A percentile compares a stretch with the other conserved stretches of the same genome.
phyloP scores from a whole-genome alignment of 2,797 vertebrate species.

The Phrynocephalus guinanensis region DNA sequence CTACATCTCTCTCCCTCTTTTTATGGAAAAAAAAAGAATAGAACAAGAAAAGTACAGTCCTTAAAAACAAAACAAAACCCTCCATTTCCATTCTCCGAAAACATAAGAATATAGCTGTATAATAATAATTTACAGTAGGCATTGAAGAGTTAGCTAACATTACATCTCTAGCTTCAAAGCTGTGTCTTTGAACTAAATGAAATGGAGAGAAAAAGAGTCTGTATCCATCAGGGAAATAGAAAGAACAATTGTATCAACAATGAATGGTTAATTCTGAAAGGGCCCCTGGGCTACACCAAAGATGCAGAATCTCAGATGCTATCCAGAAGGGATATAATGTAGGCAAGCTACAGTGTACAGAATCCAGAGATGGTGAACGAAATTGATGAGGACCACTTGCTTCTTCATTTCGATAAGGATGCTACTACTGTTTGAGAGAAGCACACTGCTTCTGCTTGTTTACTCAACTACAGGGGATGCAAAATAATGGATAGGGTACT shows the following conservation, averaged over 20 bases:
- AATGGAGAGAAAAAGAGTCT: slow-evolving; percentile 12
- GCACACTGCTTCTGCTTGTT: background rate
- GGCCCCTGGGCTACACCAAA: slow-evolving; percentile 47
- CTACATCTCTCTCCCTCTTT: background rate
- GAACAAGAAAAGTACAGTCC: slow-evolving; percentile 51
- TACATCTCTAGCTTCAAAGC: slow-evolving; percentile 70
- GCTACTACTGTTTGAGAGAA: background rate
- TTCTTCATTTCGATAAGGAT: background rate
- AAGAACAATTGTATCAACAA: slow-evolving; percentile 53
- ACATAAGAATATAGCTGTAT: slow-evolving; percentile 75
- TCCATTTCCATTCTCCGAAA: slow-evolving; percentile 75
- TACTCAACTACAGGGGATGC: background rate
- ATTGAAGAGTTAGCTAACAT: slow-evolving; percentile 55
- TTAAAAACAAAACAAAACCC: slow-evolving; percentile 62
- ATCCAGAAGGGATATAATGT: background rate
- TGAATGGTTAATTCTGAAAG: slow-evolving; percentile 69
- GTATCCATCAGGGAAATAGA: slow-evolving; percentile 64
- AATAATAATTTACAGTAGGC: slow-evolving; percentile 73
- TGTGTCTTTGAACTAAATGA: slow-evolving; percentile 71
- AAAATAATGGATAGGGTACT: background rate
- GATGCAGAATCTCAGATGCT: slow-evolving; percentile 39
- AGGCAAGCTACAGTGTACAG: background rate
- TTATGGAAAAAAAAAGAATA: slow-evolving; percentile 46
- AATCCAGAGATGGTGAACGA: background rate
- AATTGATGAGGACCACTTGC: background rate